Evolutionary conservation across 2,888 invertebrate species (phyloP), one percentile per base, ranked within the genome.

Genomic region (Drosophila mimica): DNA sequence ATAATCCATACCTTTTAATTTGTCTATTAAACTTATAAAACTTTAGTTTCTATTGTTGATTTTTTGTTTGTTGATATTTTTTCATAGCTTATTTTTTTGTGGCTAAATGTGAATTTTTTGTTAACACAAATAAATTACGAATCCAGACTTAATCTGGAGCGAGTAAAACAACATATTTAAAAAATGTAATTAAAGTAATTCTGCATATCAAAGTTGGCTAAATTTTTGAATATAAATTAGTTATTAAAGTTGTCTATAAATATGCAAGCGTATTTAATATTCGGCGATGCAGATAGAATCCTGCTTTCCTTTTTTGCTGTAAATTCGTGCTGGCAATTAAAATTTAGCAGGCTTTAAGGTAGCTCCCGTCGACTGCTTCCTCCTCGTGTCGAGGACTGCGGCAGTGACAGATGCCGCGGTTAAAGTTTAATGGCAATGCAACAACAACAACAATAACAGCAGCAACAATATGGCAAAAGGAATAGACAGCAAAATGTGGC

Each of bases 341-440:
- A 85, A 88, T 88, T 88, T 87, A 87, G 84, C 82, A 59, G 78
- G 81, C 84, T 87, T 84, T 84, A 84, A 84, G 70, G 64, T 69
- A 73, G 59, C 65, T 58, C 57, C 73, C 53, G 54, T 67, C 61
- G 69, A 58, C 76, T 65, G 64, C 53, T 63, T 57, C 43, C 76
- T 57, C 13, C 20, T 38, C 62, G 30, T 43, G 57, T 40, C 60
- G 62, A 33, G 66, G 13, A 57, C 57, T 63, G 61, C 49, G 49
- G 56, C 79, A 52, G 84, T 87, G 84, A 87, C 88, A 84, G 88
- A 84, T 84, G 88, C 85, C 71, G 81, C 74, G 84, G 88, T 85
- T 83, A 88, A 88, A 85, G 76, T 85, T 88, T 88, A 85, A 88
- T 83, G 83, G 73, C 85, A 81, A 82, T 73, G 69, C 81, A 74